Evolutionary conservation across 1,140 invertebrate genomes (phyloP).

Genomic region (Arctopsyche grandis): DNA sequence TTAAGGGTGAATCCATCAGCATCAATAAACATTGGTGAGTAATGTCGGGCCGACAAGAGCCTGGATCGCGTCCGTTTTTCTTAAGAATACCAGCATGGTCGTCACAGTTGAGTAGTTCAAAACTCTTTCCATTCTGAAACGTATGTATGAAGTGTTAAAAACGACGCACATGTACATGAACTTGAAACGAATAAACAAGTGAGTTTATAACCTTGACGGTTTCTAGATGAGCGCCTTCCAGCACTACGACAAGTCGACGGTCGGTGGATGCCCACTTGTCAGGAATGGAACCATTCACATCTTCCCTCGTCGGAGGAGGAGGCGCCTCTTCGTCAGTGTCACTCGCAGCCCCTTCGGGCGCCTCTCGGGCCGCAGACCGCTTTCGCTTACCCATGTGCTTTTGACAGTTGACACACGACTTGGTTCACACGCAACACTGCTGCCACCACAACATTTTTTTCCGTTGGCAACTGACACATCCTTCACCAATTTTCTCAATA

Average conservation of each 20-base stretch:
- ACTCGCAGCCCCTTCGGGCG: neutral
- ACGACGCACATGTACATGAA: neutral
- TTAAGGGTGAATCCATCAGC: conserved; percentile 96
- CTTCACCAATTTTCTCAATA: too few relatives aligned
- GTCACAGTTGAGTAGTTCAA: conserved; percentile 94
- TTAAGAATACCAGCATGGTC: conserved; percentile 87
- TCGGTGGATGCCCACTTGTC: conserved; percentile 81
- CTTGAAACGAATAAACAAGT: conserved; percentile 38
- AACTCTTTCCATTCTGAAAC: conserved; percentile 82
- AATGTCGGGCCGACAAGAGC: conserved; percentile 92
- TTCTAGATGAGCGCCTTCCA: conserved; percentile 95
- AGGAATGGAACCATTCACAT: conserved; percentile 75
- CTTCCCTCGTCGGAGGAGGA: conserved; percentile 64
- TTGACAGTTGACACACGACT: neutral
- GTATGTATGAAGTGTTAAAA: conserved; percentile 34
- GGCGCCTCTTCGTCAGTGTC: conserved; percentile 59
- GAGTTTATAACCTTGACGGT: conserved; percentile 84
- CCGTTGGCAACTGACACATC: neutral
- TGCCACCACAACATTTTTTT: neutral
- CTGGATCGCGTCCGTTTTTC: conserved; percentile 86
- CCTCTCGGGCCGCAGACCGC: neutral
- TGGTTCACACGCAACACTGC: neutral
- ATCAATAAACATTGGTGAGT: conserved; percentile 95
- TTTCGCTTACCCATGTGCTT: conserved; percentile 28
- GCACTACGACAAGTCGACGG: conserved; percentile 91